These are phyloP conservation scores for Suillia variegata DNA, from an alignment of 2,888 invertebrate genomes.

Conservation along the genomic window DNA sequence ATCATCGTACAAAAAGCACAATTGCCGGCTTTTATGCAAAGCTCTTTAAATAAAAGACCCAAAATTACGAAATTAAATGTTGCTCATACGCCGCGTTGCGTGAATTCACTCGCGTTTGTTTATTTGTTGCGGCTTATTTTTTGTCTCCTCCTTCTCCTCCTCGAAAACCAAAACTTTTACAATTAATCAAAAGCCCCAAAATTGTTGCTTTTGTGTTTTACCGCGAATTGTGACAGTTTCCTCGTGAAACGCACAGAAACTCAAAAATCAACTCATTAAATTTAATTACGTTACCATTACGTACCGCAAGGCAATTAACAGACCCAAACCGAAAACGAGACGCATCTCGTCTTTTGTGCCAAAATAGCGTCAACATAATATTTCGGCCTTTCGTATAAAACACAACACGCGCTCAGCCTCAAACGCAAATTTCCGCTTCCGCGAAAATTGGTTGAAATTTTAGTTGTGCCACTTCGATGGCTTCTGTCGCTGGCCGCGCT, in stretches of 20 bases:
- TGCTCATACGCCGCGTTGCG: not conserved
- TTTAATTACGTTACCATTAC: constrained; percentile 48
- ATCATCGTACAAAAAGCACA: no score
- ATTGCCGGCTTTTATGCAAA: no score
- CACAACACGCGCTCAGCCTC: not conserved
- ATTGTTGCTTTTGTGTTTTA: not conserved
- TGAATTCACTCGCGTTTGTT: not conserved
- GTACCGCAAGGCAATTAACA: constrained; percentile 44
- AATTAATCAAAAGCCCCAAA: not conserved
- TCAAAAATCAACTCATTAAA: constrained; percentile 42
- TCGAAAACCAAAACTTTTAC: not conserved
- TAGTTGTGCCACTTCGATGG: not conserved
- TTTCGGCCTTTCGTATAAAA: no score
- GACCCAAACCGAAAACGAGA: not conserved
- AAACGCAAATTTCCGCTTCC: no score
- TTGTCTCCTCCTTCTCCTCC: no score
- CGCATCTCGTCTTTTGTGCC: no score
- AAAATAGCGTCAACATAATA: no score
- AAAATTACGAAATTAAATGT: no score
- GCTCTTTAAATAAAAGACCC: no score
- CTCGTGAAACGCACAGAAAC: no score
- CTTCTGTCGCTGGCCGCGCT: not conserved
- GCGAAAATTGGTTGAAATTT: no score
- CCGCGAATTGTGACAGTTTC: not conserved
- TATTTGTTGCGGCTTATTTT: no score